Evolutionary conservation across 2,888 invertebrate species (phyloP), one percentile per base, ranked within the genome.

Genomic region (Clunio marinus): DNA sequence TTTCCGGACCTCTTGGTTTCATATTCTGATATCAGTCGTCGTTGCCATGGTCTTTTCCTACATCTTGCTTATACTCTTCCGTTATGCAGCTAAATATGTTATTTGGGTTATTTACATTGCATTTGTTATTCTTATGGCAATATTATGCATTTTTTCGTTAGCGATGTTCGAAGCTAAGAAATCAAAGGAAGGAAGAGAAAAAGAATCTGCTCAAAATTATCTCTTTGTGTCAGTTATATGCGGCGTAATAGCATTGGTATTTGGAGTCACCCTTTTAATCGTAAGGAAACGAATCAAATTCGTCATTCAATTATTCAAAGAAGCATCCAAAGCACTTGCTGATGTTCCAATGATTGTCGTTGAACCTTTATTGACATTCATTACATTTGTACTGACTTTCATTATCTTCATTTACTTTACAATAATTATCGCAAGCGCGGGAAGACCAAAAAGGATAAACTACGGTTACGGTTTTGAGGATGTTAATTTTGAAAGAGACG

Each of bases 291-390:
- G 86, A 69, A 84, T 87, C 65, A 77, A 81, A 70, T 76, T 87
- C 68, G 86, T 86, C 0, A 81, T 85, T 24, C 82, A 83, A 71
- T 76, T 88, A 25, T 87, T 87, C 73, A 81, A 81, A 72, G 87
- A 88, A 77, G 83, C 87, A 24, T 86, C 86, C 63, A 86, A 85
- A 76, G 86, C 86, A 0, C 76, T 87, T 25, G 76, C 80, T 27
- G 77, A 81, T 10, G 86, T 87, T 83, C 87, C 87, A 0, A 73
- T 81, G 1, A 72, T 88, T 13, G 75, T 87, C 4, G 73, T 86
- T 13, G 82, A 86, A 75, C 87, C 87, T 2, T 71, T 86, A 70
- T 75, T 83, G 81, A 86, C 86, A 5, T 85, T 84, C 73, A 70
- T 84, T 58, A 75, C 81, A 1, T 76, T 85, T 37, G 78, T 81